Evolutionary conservation across 2,888 invertebrate genomes (phyloP), one percentile per base, ranked within the genome.

Genomic region (Agrenia bidenticulata): DNA sequence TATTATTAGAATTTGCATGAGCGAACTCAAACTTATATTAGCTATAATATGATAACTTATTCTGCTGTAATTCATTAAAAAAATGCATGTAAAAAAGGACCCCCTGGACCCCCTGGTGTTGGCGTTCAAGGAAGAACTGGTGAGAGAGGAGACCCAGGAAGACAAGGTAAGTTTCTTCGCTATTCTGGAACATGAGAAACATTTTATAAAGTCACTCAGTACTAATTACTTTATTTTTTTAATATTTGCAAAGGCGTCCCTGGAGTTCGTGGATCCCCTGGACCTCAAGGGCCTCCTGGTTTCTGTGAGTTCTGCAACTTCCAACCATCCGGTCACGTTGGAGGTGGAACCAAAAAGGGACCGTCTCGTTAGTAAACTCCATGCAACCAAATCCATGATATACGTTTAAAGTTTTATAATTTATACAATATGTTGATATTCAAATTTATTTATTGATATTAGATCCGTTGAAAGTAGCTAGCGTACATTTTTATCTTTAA

Each of bases 91-190:
- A n/a, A n/a, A n/a, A 50, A 78, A 80, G 89, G 90, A 26, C 84
- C 85, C n/a, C 82, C 86, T 9, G 92, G 92, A 2, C 83, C 84
- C 42, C 85, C 86, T 63, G 86, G 87, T 5, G 79, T 85, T 67
- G 87, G 87, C 21, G 68, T 82, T 26, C 84, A 85, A 19, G 92
- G 92, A n/a, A 83, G 88, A 77, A 83, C 85, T 42, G 92, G 92
- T 1, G 88, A 88, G 68, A 82, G 89, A 77, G 92, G 92, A 9
- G 88, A 88, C 76, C 81, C 87, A 4, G 92, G 91, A 55, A 4
- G 39, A 27, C 26, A 42, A 26, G 45, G 42, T 51, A 51, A 5
- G 45, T 5, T 9, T 45, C 5, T 45, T 45, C 23, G 51, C 51
- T 32, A 32, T 32, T 32, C 32, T 32, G 11, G 5, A 32, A 32